Base-by-base conservation (phyloP, 2,113 vertebrate species). In the Crotophaga sulcirostris region DNA sequence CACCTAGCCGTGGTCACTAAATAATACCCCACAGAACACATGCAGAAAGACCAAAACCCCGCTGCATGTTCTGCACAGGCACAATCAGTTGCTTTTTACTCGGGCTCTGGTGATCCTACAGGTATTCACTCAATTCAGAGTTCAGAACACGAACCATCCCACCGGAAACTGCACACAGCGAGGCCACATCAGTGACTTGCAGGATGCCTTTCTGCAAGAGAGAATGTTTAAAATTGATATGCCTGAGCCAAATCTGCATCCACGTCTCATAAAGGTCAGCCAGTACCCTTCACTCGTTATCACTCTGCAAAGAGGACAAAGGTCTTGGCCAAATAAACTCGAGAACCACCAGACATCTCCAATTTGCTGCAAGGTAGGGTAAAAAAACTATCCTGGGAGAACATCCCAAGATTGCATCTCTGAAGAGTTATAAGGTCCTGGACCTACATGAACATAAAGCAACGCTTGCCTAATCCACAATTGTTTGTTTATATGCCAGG, bases 1-100 rank as follows among this genome's bases (percentile, higher is more conserved):
- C 16, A 79, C 5, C 8, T 33, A 69, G n/a, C 8, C 17, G 38
- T 51, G 33, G n/a, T 82, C 49, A 68, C 55, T 54, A 52, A 85
- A 52, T 25, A 72, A 21, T 1, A 2, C 6, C 38, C 34, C 69
- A n/a, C 19, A 73, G 38, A 80, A 34, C 15, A 28, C 0, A 0
- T 3, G 9, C 0, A 52, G 45, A 63, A 76, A 84, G 49, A 56
- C 12, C 20, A 81, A 63, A 84, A 42, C 8, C 3, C 28, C 47
- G 16, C 28, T 73, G 19, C 19, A 33, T 26, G 33, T 29, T 67
- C 51, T 49, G 18, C 55, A 29, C 25, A 59, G 84, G 52, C 23
- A 75, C 31, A 21, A 20, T 11, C 49, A 78, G 47, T n/a, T 74
- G 31, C 51, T 70, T 31, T 64, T 62, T 52, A 45, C 59, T 26